Percentiles rank a stretch among this genome's conserved stretches.
phyloP scores from a whole-genome alignment of 2,797 vertebrate species.

The Menidia menidia region DNA sequence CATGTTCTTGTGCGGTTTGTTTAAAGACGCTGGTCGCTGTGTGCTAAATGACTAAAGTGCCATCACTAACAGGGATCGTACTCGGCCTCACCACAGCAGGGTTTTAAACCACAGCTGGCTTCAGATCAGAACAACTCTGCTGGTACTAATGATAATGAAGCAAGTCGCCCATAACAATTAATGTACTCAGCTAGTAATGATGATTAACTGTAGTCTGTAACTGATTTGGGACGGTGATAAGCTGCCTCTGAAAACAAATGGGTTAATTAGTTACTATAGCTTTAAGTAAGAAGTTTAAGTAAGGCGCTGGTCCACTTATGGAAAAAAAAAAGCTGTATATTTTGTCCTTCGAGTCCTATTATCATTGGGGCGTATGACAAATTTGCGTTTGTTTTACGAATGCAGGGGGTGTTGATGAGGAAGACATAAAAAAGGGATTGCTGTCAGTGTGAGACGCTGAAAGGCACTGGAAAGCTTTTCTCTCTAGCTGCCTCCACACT shows the following conservation, averaged over 20 bases:
- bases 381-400: conserved; percentile 16
- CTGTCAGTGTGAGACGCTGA: conserved; percentile 32
- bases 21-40: not conserved
- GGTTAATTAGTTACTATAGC: conserved; percentile 60
- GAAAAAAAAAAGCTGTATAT: not conserved
- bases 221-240: conserved; percentile 65
- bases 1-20: conserved; percentile 1
- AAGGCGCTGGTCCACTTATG: not conserved
- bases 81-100: conserved; percentile 45
- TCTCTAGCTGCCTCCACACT: conserved; percentile 35
- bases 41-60: conserved; percentile 22
- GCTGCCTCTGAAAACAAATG: conserved; percentile 60
- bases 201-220: conserved; percentile 63
- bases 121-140: conserved; percentile 44
- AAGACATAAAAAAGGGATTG: conserved; percentile 33
- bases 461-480: conserved; percentile 17
- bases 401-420: conserved; percentile 25
- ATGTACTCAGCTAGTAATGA: conserved; percentile 67
- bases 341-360: conserved; percentile 12
- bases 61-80: conserved; percentile 20
- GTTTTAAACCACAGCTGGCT: conserved; percentile 44
- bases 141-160: conserved; percentile 62
- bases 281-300: conserved; percentile 20
- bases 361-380: conserved; percentile 10
- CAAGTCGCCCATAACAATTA: conserved; percentile 67